These are phyloP conservation scores for Argyresthia albistria DNA, from an alignment of 2,888 invertebrate genomes.

Conservation along the genomic window DNA sequence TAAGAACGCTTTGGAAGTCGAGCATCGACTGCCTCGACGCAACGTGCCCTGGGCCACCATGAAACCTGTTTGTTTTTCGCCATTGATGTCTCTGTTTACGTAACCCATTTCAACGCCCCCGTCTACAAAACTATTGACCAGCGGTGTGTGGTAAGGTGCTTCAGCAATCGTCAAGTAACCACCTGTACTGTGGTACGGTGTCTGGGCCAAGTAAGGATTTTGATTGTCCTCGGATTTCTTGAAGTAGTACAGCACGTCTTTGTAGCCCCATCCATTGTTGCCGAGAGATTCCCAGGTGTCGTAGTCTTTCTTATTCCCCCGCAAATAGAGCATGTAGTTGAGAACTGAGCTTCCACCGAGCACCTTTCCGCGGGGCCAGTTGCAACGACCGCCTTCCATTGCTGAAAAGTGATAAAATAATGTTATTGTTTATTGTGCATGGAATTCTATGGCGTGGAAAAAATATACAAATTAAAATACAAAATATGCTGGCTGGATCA, in stretches of 20 bases:
- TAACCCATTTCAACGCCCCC: conserved; percentile 89
- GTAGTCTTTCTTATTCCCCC: conserved; percentile 92
- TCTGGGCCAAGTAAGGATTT: conserved; percentile 85
- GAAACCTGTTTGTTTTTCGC: conserved; percentile 88
- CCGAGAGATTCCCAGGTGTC: conserved; percentile 91
- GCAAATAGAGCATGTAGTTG: conserved; percentile 92
- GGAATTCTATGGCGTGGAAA: no score
- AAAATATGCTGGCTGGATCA: no score
- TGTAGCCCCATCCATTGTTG: conserved; percentile 90
- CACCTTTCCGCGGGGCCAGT: conserved; percentile 94
- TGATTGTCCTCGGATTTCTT: conserved; percentile 93
- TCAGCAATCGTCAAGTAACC: conserved; percentile 89
- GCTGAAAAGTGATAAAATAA: conserved; percentile 62
- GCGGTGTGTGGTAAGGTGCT: conserved; percentile 88
- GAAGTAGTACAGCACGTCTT: conserved; percentile 86
- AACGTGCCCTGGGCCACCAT: conserved; percentile 91
- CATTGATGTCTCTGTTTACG: conserved; percentile 89
- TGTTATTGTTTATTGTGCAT: neutral
- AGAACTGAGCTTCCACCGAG: conserved; percentile 91
- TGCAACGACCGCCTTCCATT: conserved; percentile 87
- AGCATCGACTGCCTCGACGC: conserved; percentile 86
- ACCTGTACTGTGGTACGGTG: conserved; percentile 84
- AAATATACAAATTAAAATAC: no score
- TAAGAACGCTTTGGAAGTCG: conserved; percentile 90
- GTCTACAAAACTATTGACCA: conserved; percentile 86